Evolutionary conservation across 64 coral and sea anemone species (phyloP).

Genomic region (Dendronephthya gigantea): DNA sequence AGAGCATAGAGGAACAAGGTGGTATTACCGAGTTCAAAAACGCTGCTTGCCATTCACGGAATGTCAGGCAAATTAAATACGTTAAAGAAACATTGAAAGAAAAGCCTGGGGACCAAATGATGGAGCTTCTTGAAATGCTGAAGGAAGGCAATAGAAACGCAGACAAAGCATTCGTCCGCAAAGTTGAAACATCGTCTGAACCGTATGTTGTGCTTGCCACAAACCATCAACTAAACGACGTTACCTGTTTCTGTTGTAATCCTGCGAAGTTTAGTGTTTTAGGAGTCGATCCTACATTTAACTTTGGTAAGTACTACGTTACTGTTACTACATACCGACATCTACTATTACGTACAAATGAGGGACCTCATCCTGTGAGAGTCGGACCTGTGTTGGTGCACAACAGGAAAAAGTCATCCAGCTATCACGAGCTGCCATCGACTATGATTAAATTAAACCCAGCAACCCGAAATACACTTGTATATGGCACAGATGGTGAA

Average conservation of each 20-base stretch:
- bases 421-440: constrained; percentile 39
- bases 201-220: constrained; percentile 32
- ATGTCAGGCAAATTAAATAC: constrained; percentile 47
- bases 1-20: constrained; percentile 50
- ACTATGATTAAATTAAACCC: constrained; percentile 50
- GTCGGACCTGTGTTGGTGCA: constrained; percentile 42
- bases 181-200: constrained; percentile 25
- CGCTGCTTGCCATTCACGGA: constrained; percentile 26
- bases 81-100: constrained; percentile 25
- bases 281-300: constrained; percentile 42
- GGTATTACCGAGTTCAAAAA: constrained; percentile 24
- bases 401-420: constrained; percentile 39
- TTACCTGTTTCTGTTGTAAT: constrained; percentile 29
- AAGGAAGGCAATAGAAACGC: constrained; percentile 41
- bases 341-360: constrained; percentile 19
- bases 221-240: constrained; percentile 26
- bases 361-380: constrained; percentile 17
- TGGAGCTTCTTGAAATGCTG: constrained; percentile 40
- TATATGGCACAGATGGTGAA: constrained; percentile 37
- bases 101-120: constrained; percentile 39
- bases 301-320: constrained; percentile 31
- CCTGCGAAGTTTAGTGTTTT: neutral
- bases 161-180: constrained; percentile 52
- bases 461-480: constrained; percentile 28
- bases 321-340: constrained; percentile 33